phyloP scores from a whole-genome alignment of 1,140 invertebrate species.

The Pogonognathellus flavescens region DNA sequence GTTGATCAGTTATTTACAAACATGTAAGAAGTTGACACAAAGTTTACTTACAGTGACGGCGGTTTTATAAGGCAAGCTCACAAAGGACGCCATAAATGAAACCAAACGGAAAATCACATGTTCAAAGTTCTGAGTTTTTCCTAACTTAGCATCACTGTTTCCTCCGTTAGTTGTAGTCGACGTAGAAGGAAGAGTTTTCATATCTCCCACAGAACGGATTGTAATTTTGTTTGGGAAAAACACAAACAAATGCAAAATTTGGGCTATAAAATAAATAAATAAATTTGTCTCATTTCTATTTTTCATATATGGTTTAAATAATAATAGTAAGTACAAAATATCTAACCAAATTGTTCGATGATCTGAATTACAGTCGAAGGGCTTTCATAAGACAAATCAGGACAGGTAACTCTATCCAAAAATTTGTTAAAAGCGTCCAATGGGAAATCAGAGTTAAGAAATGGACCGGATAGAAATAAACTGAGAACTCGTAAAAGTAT shows the following conservation, averaged over 20 bases:
- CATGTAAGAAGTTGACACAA: too few species aligned
- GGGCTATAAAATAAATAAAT: conserved; percentile 56
- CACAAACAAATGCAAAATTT: conserved; percentile 62
- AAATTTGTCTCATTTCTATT: too few species aligned
- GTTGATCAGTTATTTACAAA: too few species aligned
- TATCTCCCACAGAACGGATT: conserved; percentile 58
- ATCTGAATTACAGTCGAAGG: conserved; percentile 59
- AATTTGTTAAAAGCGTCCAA: conserved; percentile 79
- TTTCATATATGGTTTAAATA: too few species aligned
- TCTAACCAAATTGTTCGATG: conserved; percentile 64
- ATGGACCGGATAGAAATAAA: conserved; percentile 78
- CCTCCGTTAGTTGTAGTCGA: not conserved
- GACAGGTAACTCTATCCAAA: conserved; percentile 62
- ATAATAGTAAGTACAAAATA: not conserved
- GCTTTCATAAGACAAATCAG: conserved; percentile 62
- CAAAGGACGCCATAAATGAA: conserved; percentile 58
- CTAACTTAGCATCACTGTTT: conserved; percentile 30
- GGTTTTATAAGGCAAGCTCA: conserved; percentile 59
- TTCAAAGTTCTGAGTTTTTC: conserved; percentile 63
- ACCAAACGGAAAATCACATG: conserved; percentile 61
- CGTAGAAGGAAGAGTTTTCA: conserved; percentile 24
- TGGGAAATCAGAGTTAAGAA: conserved; percentile 80
- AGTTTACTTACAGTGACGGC: conserved; percentile 34
- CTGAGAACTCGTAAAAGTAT: conserved; percentile 78
- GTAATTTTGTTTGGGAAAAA: conserved; percentile 65